Conservation (phyloP, 64 coral and sea anemone genomes). For the Montipora capricornis region DNA sequence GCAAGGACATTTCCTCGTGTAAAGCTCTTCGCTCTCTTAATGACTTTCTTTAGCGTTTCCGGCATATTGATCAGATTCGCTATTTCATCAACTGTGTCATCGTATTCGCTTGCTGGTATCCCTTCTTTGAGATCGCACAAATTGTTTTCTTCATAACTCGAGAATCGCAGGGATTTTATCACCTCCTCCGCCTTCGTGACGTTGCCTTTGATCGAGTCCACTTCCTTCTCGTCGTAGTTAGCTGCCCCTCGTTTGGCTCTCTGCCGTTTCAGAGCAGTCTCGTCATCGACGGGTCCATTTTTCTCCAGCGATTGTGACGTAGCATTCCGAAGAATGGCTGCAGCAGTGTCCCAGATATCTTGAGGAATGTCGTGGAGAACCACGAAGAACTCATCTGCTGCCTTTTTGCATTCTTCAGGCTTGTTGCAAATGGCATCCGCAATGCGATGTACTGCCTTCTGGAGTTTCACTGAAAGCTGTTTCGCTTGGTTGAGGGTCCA, state of each 20-base stretch:
- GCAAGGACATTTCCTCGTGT: constrained; percentile 7
- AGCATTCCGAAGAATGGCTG: not conserved
- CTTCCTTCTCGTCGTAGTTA: not conserved
- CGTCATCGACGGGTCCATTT: not conserved
- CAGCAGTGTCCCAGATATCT: not conserved
- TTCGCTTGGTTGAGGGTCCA: not conserved
- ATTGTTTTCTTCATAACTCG: constrained; percentile 48
- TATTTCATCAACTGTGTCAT: constrained; percentile 19
- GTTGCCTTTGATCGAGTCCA: not conserved
- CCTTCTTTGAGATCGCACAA: constrained; percentile 39
- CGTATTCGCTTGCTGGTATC: not conserved
- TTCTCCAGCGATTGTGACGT: too few relatives aligned
- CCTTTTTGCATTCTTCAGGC: constrained; percentile 11
- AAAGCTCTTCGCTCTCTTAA: constrained; percentile 26
- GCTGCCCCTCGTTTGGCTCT: not conserved
- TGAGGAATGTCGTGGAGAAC: not conserved
- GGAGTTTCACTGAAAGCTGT: not conserved
- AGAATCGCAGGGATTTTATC: constrained; percentile 34
- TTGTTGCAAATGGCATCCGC: constrained; percentile 24
- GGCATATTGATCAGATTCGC: constrained; percentile 40
- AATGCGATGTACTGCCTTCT: not conserved
- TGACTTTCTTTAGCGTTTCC: constrained; percentile 18
- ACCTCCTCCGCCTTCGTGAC: not conserved
- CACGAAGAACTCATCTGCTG: not conserved
- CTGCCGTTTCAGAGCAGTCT: not conserved